Evolutionary conservation across 2,888 invertebrate species (phyloP), one percentile per base, ranked within the genome.

Genomic region (Pristionchus entomophagus): DNA sequence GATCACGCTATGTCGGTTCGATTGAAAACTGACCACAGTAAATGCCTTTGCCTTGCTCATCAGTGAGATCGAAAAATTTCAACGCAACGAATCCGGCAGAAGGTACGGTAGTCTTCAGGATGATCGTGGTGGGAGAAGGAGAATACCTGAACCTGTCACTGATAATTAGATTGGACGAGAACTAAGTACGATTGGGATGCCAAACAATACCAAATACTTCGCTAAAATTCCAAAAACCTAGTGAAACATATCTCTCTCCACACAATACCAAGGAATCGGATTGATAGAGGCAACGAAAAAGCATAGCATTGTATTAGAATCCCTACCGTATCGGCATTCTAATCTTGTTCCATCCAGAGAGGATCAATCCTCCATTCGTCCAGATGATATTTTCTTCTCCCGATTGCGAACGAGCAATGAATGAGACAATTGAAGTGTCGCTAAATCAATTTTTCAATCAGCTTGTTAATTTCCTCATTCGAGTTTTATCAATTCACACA

Each of bases 11-110:
- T n/a, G n/a, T n/a, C n/a, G n/a, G n/a, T n/a, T n/a, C n/a, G n/a
- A n/a, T n/a, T n/a, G n/a, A n/a, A n/a, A n/a, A 78, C 78, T 41
- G 4, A 78, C 78, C 78, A 78, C 78, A 78, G 26, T 78, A 78
- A 17, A 51, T 38, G 26, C 49, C 78, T 41, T 49, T 78, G 35
- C 78, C 78, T 29, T 49, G 17, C 49, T 78, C 78, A 49, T 78
- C 78, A 29, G 49, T 78, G 26, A 78, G 78, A 49, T 78, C 49
- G 29, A 78, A 49, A 19, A 49, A 32, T 78, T 45, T 49, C 78
- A 78, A 19, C 4, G 78, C 78, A 17, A 78, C 45, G 29, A 78
- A 78, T 29, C 78, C 78, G 49, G 45, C n/a, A 14, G 32, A 35
- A 19, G 49, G 19, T 78, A 78, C 32, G 12, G 78, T 78, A 49